Conservation (phyloP, 2,113 vertebrate species). For the Steatornis caripensis region DNA sequence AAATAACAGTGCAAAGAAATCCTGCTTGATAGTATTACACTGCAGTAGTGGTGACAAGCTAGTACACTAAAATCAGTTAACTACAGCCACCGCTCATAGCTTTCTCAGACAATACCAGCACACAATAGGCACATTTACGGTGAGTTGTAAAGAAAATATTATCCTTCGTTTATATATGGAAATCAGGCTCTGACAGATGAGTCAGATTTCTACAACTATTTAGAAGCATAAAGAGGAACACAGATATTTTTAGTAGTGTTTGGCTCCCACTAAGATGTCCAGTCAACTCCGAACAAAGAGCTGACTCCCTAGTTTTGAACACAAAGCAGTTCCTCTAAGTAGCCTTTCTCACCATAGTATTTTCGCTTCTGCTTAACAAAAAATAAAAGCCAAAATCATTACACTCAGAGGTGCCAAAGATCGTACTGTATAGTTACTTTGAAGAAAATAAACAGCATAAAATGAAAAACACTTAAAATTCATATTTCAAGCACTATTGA, state of each 20-base stretch:
- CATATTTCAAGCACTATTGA: neutral
- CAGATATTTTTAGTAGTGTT: neutral
- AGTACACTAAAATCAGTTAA: neutral
- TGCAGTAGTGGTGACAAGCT: neutral
- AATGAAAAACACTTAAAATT: neutral
- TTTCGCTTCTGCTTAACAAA: neutral
- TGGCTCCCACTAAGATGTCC: neutral
- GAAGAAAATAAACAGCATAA: neutral
- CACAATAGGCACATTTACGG: neutral
- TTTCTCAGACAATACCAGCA: neutral
- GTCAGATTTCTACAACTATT: neutral
- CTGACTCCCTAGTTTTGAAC: neutral
- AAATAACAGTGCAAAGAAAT: neutral
- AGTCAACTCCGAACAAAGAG: neutral
- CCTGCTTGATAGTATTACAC: neutral
- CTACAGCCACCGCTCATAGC: neutral
- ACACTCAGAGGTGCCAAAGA: neutral
- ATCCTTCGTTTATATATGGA: neutral
- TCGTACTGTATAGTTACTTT: neutral
- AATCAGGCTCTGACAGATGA: neutral
- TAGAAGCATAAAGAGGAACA: neutral
- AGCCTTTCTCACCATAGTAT: neutral
- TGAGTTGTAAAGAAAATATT: neutral
- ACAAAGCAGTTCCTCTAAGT: neutral
- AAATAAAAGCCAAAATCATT: neutral